phyloP scores from a whole-genome alignment of 2,113 vertebrate species.

The Nothobranchius kuhntae region DNA sequence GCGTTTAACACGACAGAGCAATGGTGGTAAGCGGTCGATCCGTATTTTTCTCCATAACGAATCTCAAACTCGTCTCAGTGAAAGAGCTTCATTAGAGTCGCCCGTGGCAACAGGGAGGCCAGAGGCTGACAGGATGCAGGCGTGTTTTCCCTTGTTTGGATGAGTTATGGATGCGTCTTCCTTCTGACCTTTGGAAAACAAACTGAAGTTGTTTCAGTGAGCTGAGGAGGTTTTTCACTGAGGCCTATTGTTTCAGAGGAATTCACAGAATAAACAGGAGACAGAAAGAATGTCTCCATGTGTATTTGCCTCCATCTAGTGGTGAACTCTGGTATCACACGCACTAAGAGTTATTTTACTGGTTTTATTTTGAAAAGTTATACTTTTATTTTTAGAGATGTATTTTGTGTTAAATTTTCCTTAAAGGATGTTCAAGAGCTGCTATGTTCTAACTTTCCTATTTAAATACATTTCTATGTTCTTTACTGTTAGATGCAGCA shows the following conservation, averaged over 20 bases:
- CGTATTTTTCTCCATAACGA: conserved; percentile 6
- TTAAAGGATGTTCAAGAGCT: too few relatives aligned
- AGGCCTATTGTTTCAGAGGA: conserved; percentile 40
- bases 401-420: too few relatives aligned
- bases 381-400: too few relatives aligned
- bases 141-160: background rate
- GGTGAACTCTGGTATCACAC: background rate
- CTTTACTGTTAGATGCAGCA: too few relatives aligned
- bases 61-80: background rate
- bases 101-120: background rate
- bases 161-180: background rate
- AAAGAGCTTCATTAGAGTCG: conserved; percentile 16
- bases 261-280: conserved; percentile 53
- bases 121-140: too few relatives aligned
- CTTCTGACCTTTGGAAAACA: conserved; percentile 2
- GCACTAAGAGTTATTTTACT: too few relatives aligned
- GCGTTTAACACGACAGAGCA: conserved; percentile 42
- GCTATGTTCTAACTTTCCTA: too few relatives aligned
- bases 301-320: conserved; percentile 44
- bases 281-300: conserved; percentile 9
- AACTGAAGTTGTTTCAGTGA: conserved; percentile 4
- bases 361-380: too few relatives aligned
- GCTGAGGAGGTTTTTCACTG: conserved; percentile 6
- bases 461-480: too few relatives aligned
- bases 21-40: conserved; percentile 5